Evolutionary conservation across 2,797 vertebrate species (phyloP).

Genomic region (Oryzias dopingdopingensis): DNA sequence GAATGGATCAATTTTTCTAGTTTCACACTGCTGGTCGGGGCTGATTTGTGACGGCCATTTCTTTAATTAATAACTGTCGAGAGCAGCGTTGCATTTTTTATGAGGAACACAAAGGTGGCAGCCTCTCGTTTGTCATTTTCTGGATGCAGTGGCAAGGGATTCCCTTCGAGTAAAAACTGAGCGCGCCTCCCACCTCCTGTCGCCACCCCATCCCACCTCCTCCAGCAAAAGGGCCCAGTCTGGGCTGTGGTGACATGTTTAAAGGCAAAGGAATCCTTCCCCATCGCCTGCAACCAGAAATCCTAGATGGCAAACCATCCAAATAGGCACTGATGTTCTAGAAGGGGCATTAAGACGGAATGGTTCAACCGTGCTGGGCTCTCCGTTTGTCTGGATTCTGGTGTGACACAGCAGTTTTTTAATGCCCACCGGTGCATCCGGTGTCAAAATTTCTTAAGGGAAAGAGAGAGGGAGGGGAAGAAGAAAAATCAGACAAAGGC

Average conservation of each 20-base stretch:
- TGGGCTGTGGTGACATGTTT: conserved; percentile 67
- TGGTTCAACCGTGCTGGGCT: conserved; percentile 16
- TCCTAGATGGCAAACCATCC: conserved; percentile 44
- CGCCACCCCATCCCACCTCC: no score
- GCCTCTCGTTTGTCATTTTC: conserved; percentile 15
- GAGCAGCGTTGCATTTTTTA: conserved; percentile 1
- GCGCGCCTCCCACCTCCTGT: conserved; percentile 45
- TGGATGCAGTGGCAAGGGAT: conserved; percentile 56
- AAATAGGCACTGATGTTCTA: conserved; percentile 8
- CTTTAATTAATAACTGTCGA: background rate
- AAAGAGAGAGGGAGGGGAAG: background rate
- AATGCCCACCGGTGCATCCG: conserved; percentile 27
- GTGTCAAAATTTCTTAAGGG: conserved; percentile 36
- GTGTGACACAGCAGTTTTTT: conserved; percentile 65
- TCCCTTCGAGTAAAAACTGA: conserved; percentile 56
- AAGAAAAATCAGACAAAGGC: conserved; percentile 36
- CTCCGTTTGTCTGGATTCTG: conserved; percentile 14
- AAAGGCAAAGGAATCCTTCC: conserved; percentile 66
- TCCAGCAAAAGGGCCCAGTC: conserved; percentile 48
- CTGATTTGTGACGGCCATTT: background rate
- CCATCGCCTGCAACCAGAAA: conserved; percentile 61
- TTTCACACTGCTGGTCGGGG: background rate
- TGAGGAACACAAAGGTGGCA: background rate
- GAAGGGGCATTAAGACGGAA: conserved; percentile 21
- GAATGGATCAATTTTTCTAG: background rate